Evolutionary conservation across 2,888 invertebrate species (phyloP), one percentile per base, ranked within the genome.

Genomic region (Ochlodes sylvanus): DNA sequence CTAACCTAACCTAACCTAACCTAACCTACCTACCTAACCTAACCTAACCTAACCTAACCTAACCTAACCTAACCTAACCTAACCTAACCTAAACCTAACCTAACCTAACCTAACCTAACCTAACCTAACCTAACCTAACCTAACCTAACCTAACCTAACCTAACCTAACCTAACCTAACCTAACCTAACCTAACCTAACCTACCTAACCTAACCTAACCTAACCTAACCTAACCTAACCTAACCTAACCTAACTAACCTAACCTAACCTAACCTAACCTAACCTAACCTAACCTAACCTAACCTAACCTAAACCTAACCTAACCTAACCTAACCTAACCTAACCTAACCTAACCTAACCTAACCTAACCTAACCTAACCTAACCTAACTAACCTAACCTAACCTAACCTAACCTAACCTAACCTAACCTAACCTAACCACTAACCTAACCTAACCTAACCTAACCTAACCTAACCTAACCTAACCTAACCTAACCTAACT

Each of bases 351-450:
- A 69, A 69, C 69, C 68, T 60, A 60, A 69, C 69, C 69, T 63
- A 68, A 68, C 68, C 63, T 56, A 69, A 64, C 69, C 69, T 65
- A 69, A 69, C 69, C 69, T 66, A 69, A 69, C 69, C 69, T 66
- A 69, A 69, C 69, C 69, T 69, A 69, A 69, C 69, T 63, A 68
- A 68, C 65, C 69, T 66, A 69, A 66, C 69, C 69, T 66, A 70
- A 67, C 70, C 70, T 67, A 67, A 63, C 67, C 70, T 67, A 70
- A 67, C 68, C 70, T 68, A 70, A 68, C 70, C 70, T 68, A 70
- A 68, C 70, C 70, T 70, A 70, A 68, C 70, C 70, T 70, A 68
- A 68, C 70, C 70, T 65, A 70, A 70, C 70, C 70, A 68, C 68
- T 68, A 68, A 69, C 71, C 71, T 67, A 69, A 69, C 71, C 71